Evolutionary conservation across 30 jellyfish, hydroid and myxozoan species (phyloP).

Genomic region (Haliclystus octoradiatus): DNA sequence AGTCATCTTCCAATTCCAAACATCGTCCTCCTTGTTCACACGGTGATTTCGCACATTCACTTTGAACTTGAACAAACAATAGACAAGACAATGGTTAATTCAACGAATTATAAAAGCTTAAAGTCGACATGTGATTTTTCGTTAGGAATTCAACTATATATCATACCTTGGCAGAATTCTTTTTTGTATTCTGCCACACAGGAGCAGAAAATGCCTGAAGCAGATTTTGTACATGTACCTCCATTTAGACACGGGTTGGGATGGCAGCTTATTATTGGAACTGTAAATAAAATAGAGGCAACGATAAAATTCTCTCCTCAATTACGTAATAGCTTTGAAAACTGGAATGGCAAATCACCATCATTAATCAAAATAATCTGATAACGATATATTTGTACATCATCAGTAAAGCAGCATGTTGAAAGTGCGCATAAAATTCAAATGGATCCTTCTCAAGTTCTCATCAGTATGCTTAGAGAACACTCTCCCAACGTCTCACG

Average conservation of each 20-base stretch:
- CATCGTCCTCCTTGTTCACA: conserved; percentile 52
- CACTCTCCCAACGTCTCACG: no score
- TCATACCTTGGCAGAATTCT: conserved; percentile 2
- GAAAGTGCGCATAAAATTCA: no score
- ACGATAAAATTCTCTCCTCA: no score
- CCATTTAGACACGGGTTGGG: conserved; percentile 68
- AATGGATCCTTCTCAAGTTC: no score
- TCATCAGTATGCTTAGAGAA: no score
- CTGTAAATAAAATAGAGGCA: conserved; percentile 17
- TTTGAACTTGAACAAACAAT: conserved; percentile 20
- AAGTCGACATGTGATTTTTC: no score
- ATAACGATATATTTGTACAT: no score
- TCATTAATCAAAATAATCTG: background rate
- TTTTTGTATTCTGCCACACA: conserved; percentile 57
- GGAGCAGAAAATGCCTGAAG: conserved; percentile 42
- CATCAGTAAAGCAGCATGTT: no score
- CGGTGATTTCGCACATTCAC: conserved; percentile 43
- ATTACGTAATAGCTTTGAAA: no score
- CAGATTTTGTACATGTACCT: conserved; percentile 69
- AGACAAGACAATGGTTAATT: background rate
- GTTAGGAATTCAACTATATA: conserved; percentile 16
- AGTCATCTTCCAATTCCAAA: conserved; percentile 40
- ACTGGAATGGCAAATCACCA: background rate
- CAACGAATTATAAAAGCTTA: background rate
- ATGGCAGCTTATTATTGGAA: conserved; percentile 44